Conservation (phyloP, 2,888 invertebrate species). For the Bombylius discolor region DNA sequence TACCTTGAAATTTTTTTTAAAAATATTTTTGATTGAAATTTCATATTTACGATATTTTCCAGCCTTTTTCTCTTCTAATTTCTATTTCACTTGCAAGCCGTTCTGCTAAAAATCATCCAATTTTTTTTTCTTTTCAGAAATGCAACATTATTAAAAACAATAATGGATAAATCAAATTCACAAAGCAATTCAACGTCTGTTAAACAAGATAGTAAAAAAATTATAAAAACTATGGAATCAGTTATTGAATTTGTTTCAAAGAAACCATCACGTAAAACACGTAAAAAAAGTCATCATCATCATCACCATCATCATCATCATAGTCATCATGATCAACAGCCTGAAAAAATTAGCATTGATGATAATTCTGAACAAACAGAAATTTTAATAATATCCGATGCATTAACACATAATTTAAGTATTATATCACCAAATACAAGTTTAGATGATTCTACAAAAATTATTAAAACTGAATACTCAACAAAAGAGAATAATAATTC, state of each 20-base stretch:
- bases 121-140: too few species aligned
- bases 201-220: constrained; percentile 6
- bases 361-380: not conserved
- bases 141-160: too few species aligned
- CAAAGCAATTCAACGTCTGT: too few species aligned
- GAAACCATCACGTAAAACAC: constrained; percentile 18
- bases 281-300: not conserved
- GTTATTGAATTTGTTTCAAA: constrained; percentile 32
- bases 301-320: not conserved
- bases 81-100: too few species aligned
- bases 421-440: not conserved
- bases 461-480: not conserved
- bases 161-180: too few species aligned
- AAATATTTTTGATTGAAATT: too few species aligned
- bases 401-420: not conserved
- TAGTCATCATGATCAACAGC: not conserved
- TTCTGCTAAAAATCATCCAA: too few species aligned
- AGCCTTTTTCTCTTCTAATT: too few species aligned
- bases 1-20: too few species aligned
- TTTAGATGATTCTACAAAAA: not conserved
- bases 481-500: too few species aligned
- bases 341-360: not conserved
- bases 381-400: not conserved
- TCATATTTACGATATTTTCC: too few species aligned
- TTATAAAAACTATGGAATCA: constrained; percentile 34